Base-by-base conservation (phyloP, 2,888 invertebrate species). In the Cordilura impudica region DNA sequence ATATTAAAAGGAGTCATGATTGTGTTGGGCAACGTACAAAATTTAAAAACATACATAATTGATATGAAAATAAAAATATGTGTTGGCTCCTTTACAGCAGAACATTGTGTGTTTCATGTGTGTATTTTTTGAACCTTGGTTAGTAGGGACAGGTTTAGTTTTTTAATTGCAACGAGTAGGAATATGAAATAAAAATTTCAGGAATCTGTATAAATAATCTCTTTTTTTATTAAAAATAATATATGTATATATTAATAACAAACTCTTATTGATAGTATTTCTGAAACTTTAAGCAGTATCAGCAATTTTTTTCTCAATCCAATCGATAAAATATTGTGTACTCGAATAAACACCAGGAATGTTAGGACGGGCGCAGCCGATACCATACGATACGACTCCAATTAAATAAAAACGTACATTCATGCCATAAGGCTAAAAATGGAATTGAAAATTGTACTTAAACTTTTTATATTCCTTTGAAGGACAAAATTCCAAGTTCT, bases 301-400 rank as follows among this genome's bases (percentile, higher is more conserved):
- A 19, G 85, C 84, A n/a, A 90, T 69, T 81, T 83, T 90, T 83
- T 87, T 81, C 69, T 86, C 81, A 73, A 94, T 93, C 94, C 94
- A 94, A 81, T 93, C 91, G 6, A 92, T 84, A 83, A 92, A 94
- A 61, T 90, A 85, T 3, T 93, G 91, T 0, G 93, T 91, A 81
- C 92, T 90, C 0, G 93, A 90, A 84, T 94, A 94, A 6, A 94
- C 93, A 1, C 93, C 93, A 16, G 94, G 93, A 80, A 90, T 92
- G 4, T 92, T 91, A 2, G 91, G 90, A 82, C 93, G 91, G 0
- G 93, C 93, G 86, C 93, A 94, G 49, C 91, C 91, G 82, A 91
- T 92, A 2, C 93, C 94, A 85, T 93, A 94, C 0, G 94, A 93
- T 1, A 94, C 94, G 0, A 94, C 90, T 1, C 94, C 94, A 58